phyloP scores from a whole-genome alignment of 2,888 invertebrate species.

The Athalia circularis region DNA sequence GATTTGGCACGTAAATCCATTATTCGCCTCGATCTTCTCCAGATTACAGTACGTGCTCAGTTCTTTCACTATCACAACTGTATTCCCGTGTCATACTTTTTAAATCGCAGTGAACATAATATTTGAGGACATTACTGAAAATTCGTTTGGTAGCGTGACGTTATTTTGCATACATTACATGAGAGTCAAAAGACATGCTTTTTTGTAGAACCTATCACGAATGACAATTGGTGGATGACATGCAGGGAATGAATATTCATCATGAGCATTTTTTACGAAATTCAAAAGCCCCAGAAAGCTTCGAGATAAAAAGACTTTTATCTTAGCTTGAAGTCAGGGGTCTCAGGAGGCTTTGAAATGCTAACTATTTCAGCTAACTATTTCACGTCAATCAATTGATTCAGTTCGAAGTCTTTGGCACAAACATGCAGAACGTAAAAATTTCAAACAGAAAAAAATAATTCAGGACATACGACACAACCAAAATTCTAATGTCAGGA shows the following conservation, averaged over 20 bases:
- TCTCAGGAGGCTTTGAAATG: conserved; percentile 20
- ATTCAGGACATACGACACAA: conserved; percentile 7
- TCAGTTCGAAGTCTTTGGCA: conserved; percentile 12
- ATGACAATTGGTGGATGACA: conserved; percentile 8
- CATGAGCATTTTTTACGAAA: too few relatives aligned
- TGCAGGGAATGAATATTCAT: too few relatives aligned
- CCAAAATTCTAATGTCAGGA: conserved; percentile 10
- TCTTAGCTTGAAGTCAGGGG: not conserved
- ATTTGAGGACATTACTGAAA: conserved; percentile 28
- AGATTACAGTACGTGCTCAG: conserved; percentile 52
- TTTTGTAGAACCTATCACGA: not conserved
- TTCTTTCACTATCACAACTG: not conserved
- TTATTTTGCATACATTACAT: conserved; percentile 16
- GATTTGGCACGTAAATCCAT: conserved; percentile 48
- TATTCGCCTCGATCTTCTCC: conserved; percentile 52
- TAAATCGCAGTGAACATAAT: conserved; percentile 4
- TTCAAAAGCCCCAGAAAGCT: too few relatives aligned
- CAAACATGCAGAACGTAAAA: conserved; percentile 16
- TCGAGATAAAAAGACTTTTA: not conserved
- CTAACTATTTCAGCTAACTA: not conserved
- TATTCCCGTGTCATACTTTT: conserved; percentile 26
- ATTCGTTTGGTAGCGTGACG: not conserved
- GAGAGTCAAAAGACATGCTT: not conserved
- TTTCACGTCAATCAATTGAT: not conserved
- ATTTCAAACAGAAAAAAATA: conserved; percentile 1